phyloP scores from a whole-genome alignment of 1,140 invertebrate genomes.

The Oncopodura yosiiana region DNA sequence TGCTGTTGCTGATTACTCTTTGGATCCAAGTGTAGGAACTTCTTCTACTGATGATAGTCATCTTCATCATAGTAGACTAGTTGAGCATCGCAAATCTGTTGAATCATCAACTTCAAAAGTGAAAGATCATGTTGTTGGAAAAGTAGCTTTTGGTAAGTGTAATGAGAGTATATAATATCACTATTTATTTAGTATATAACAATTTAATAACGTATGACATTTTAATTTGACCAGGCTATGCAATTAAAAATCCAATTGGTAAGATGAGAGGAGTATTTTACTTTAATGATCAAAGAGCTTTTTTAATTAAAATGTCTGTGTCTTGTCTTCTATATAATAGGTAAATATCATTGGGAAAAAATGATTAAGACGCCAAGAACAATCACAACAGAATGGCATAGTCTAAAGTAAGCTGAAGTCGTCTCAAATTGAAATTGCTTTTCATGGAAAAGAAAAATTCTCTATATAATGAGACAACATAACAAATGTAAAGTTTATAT shows the following conservation, averaged over 20 bases:
- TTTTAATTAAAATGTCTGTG: no score
- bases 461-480: not conserved
- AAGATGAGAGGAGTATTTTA: no score
- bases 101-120: conserved; percentile 9
- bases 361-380: conserved; percentile 31
- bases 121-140: conserved; percentile 33
- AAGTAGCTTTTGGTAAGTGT: conserved; percentile 35
- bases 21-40: not conserved
- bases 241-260: conserved; percentile 30
- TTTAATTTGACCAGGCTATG: no score
- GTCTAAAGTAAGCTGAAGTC: conserved; percentile 30
- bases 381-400: conserved; percentile 34
- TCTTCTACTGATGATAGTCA: not conserved
- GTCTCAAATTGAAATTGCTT: no score
- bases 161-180: no score
- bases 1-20: not conserved
- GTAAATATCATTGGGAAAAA: conserved; percentile 34
- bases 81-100: not conserved
- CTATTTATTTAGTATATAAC: no score
- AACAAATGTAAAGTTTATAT: no score
- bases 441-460: not conserved
- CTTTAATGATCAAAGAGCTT: no score
- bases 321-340: no score
- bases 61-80: not conserved
- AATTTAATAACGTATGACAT: no score